Evolutionary conservation across 1,140 invertebrate genomes (phyloP), one percentile per base, ranked within the genome.

Genomic region (Andrena cerasifolii): DNA sequence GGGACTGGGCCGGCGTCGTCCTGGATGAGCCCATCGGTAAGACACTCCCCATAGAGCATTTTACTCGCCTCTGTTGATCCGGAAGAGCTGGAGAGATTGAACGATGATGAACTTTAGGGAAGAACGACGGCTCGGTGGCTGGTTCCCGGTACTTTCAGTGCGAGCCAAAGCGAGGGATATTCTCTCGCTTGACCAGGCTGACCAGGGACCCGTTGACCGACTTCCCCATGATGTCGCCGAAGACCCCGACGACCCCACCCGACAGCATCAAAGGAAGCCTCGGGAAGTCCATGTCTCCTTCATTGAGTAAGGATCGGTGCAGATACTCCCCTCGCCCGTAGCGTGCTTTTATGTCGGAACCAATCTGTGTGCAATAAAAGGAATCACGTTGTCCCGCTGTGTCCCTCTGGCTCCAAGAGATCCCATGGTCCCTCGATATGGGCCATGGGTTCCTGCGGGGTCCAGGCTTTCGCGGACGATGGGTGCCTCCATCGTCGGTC

Each of bases 1-100:
- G 98, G 82, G 97, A 98, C 75, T 99, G 98, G 98, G 98, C 98
- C 86, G 99, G 99, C 49, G 96, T 99, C 68, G 98, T 98, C 45
- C 94, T 99, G 70, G 98, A 99, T 91, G 96, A 98, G 81, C 95
- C 98, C 36, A 97, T 97, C 86, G 99, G 98, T 95, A 92, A 93
- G 82, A 18, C 3, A 10, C 10, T 21, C 14, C 3, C 33, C 14
- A 4, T 16, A 14, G 53, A 21, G 16, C 33, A 59, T 1, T 26
- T 16, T 36, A 26, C 6, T 7, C 18, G 2, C 8, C n/a, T n/a
- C n/a, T n/a, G n/a, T 5, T 1, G 24, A 26, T 24, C 24, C 40
- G 40, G 40, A 45, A 43, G 12, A 49, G 16, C 43, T 26, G 10
- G 26, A 31, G 54, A 40, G 21, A 36, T 40, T 40, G 36, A 40